A percentile compares a stretch with the other conserved stretches of the same genome.
Conservation (phyloP, 23 tunicate genomes). For the Pegea sp. region DNA sequence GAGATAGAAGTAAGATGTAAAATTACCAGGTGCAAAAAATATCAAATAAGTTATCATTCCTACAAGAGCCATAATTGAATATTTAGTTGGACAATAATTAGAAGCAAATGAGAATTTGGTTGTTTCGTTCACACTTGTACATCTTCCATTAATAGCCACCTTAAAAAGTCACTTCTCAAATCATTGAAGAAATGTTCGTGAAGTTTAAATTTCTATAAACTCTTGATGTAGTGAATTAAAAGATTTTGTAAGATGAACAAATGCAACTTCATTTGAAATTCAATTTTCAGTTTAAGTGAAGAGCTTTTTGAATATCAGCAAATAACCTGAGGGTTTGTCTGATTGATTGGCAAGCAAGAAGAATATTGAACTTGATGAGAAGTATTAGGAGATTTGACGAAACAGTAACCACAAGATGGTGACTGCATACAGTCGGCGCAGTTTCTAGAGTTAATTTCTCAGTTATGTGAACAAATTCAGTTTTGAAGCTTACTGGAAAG, state of each 20-base stretch:
- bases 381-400: conserved; percentile 6
- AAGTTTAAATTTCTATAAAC: too few relatives aligned
- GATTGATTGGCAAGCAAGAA: conserved; percentile 29
- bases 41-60: conserved; percentile 83
- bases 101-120: conserved; percentile 19
- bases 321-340: conserved; percentile 18
- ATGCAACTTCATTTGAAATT: not conserved
- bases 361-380: conserved; percentile 20
- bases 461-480: too few relatives aligned
- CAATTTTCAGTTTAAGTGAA: not conserved
- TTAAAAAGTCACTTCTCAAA: too few relatives aligned
- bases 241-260: not conserved
- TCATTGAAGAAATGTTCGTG: too few relatives aligned
- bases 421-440: conserved; percentile 31
- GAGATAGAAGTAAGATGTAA: not conserved
- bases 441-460: too few relatives aligned
- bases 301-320: not conserved
- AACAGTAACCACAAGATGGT: conserved; percentile 51
- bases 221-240: conserved; percentile 1
- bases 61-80: conserved; percentile 77
- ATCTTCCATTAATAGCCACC: too few relatives aligned
- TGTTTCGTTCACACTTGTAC: too few relatives aligned
- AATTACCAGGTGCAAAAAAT: conserved; percentile 72
- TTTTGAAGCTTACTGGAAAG: too few relatives aligned
- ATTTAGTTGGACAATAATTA: conserved; percentile 76